Conservation (phyloP, 2,113 vertebrate species). For the cattle (Bos taurus) region ARS-UCD2.0 NC_037357.1:90593001-90593500, state of each 20-base stretch:
- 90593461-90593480: constrained; percentile 43
- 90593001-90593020: neutral
- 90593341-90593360: neutral
- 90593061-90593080: constrained; percentile 23
- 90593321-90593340: neutral
- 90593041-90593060: neutral
- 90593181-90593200: constrained; percentile 34
- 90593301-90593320: constrained; percentile 27
- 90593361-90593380: constrained; percentile 36
- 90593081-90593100: neutral
- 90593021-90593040: neutral
- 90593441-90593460: constrained; percentile 31
- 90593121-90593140: constrained; percentile 21
- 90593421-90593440: constrained; percentile 24
- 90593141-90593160: constrained; percentile 14
- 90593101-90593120: neutral
- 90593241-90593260: constrained; percentile 24
- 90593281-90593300: constrained; percentile 18
- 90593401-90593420: constrained; percentile 21
- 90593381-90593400: constrained; percentile 32
- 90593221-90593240: constrained; percentile 21
- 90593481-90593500: constrained; percentile 43
- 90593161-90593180: constrained; percentile 13
- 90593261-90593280: constrained; percentile 3
- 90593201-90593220: constrained; percentile 22